Evolutionary conservation across 2,797 vertebrate species (phyloP), one percentile per base, ranked within the genome.

Genomic region (Syngnathus rostellatus): DNA sequence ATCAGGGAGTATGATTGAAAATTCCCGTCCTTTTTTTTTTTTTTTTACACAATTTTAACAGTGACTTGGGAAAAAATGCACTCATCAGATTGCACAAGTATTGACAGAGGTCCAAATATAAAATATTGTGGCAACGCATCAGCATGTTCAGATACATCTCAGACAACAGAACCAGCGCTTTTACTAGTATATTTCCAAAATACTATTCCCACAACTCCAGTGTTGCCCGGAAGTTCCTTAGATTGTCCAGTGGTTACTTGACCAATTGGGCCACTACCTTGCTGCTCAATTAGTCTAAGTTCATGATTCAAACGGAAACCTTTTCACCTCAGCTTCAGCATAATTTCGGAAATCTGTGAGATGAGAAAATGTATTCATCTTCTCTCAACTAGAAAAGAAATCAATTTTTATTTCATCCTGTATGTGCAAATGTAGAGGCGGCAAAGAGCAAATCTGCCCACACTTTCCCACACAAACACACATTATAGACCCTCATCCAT

Each of bases 401-500:
- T 19, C 3, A 31, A 31, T 31, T 31, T 31, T 58, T 58, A 58
- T 58, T 19, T n/a, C 5, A 7, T 59, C 8, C 19, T n/a, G 12
- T 6, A 37, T 23, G 23, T 55, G 53, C 53, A 55, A 55, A 55
- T 6, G 53, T 11, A 12, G 53, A 25, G 53, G 25, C 17, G 25
- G 37, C 57, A 39, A 17, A 59, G 57, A 17, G 16, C 57, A 62
- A 41, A 62, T 31, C 40, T 21, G 23, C 61, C 40, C 41, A 12
- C 40, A 19, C 8, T 37, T 38, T 43, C 41, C 6, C 43, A 16
- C 25, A 4, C 65, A 46, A 41, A 45, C 55, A 67, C 55, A 59
- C 58, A 46, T 40, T 73, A 73, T 69, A 75, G 73, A 78, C 83
- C 82, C 72, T 68, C 81, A 81, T 77, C 75, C 85, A 68, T 76